phyloP scores from a whole-genome alignment of 2,797 vertebrate genomes.

The Megalops cyprinoides region DNA sequence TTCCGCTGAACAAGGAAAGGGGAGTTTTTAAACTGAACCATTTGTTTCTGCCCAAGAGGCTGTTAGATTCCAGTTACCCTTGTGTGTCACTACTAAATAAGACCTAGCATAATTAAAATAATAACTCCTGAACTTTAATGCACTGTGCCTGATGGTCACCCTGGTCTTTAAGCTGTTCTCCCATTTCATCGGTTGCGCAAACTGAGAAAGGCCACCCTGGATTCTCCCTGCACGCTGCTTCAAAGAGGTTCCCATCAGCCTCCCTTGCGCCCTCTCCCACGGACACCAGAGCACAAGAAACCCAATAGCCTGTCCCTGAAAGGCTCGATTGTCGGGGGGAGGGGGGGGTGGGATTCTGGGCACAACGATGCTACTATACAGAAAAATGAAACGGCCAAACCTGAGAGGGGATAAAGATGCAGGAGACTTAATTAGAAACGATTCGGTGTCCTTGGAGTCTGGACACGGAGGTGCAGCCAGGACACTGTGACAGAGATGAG shows the following conservation, averaged over 20 bases:
- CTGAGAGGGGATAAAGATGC: constrained; percentile 22
- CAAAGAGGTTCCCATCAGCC: constrained; percentile 25
- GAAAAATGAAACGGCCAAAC: constrained; percentile 34
- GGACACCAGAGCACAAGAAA: constrained; percentile 32
- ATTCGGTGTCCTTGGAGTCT: constrained; percentile 6
- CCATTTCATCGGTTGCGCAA: background rate
- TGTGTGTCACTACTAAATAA: background rate
- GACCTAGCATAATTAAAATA: background rate
- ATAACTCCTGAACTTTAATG: too few relatives aligned
- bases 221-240: background rate
- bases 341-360: constrained; percentile 27
- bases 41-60: too few relatives aligned
- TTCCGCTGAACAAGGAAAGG: background rate
- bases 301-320: constrained; percentile 40
- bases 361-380: constrained; percentile 30
- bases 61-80: background rate
- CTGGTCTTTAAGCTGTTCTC: background rate
- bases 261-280: constrained; percentile 26
- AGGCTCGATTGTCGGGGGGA: constrained; percentile 41
- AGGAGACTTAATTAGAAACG: constrained; percentile 26
- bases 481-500: background rate
- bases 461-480: background rate
- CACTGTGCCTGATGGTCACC: background rate
- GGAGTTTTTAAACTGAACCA: background rate
- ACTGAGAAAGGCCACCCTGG: constrained; percentile 1